These are phyloP conservation scores for Nomada fabriciana DNA, from an alignment of 2,888 invertebrate genomes.

Conservation along the genomic window DNA sequence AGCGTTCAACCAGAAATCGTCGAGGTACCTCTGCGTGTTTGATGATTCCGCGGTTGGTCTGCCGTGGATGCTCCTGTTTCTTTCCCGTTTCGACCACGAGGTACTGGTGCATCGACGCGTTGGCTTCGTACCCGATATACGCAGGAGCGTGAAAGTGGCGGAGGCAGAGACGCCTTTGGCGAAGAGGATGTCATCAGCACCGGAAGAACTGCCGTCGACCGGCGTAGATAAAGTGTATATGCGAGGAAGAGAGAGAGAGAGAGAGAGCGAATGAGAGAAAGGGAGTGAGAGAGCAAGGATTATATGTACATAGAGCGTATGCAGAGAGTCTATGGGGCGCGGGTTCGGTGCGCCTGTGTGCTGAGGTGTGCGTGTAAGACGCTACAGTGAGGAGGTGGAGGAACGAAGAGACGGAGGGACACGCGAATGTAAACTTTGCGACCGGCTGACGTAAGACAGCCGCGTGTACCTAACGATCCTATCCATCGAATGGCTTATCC, in stretches of 20 bases:
- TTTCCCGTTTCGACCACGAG: no score
- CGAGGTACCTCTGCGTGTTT: conserved; percentile 5
- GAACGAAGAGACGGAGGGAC: conserved; percentile 27
- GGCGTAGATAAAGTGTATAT: not conserved
- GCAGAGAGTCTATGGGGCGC: conserved; percentile 5
- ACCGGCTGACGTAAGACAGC: conserved; percentile 42
- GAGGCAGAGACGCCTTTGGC: conserved; percentile 24
- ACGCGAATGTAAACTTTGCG: conserved; percentile 35
- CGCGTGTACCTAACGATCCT: conserved; percentile 53
- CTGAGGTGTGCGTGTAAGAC: conserved; percentile 51
- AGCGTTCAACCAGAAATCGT: conserved; percentile 5
- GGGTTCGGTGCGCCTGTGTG: conserved; percentile 46
- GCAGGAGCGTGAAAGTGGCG: not conserved
- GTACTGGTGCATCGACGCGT: not conserved
- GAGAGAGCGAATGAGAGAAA: not conserved
- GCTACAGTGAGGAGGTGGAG: conserved; percentile 29
- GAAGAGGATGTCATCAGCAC: not conserved
- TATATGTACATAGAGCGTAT: conserved; percentile 29
- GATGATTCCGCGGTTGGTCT: no score
- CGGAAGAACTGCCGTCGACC: conserved; percentile 4
- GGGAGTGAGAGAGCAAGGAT: conserved; percentile 25
- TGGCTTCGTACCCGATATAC: not conserved
- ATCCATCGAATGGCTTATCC: conserved; percentile 41
- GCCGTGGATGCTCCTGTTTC: no score
- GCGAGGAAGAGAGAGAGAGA: not conserved